Conservation (phyloP, 37 sponge, comb jelly and placozoan genomes). For the Spongilla lacustris region DNA sequence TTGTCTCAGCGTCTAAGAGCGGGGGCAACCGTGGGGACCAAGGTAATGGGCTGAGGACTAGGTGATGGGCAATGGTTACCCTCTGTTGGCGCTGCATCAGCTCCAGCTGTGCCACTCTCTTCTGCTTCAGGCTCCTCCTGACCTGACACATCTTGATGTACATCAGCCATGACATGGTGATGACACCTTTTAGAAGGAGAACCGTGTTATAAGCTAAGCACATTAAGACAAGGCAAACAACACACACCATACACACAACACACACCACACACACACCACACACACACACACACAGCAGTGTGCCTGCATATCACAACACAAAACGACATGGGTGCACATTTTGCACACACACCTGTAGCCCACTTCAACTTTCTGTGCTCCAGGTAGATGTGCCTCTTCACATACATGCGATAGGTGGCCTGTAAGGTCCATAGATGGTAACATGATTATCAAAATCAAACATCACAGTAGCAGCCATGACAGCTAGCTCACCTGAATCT, state of each 20-base stretch:
- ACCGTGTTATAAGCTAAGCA: neutral
- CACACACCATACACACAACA: too few relatives aligned
- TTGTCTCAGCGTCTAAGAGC: too few relatives aligned
- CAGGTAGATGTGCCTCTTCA: constrained; percentile 51
- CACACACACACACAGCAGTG: neutral
- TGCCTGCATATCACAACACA: neutral
- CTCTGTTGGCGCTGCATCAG: constrained; percentile 1
- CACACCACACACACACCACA: neutral
- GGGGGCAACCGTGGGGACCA: too few relatives aligned
- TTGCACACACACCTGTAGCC: constrained; percentile 61
- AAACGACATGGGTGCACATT: neutral
- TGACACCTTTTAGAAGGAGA: constrained; percentile 35
- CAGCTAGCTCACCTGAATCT: constrained; percentile 46
- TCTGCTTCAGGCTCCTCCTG: constrained; percentile 48
- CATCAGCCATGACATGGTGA: constrained; percentile 85
- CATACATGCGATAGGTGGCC: constrained; percentile 86
- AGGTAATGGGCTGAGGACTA: too few relatives aligned
- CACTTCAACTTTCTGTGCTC: constrained; percentile 64
- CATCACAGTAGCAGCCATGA: too few relatives aligned
- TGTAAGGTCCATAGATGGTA: too few relatives aligned
- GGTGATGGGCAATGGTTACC: too few relatives aligned
- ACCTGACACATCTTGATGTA: constrained; percentile 48
- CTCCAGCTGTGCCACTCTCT: constrained; percentile 34
- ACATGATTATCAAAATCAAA: too few relatives aligned
- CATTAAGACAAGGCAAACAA: too few relatives aligned